Conservation (phyloP, 2,888 invertebrate genomes). For the Empis stercorea region DNA sequence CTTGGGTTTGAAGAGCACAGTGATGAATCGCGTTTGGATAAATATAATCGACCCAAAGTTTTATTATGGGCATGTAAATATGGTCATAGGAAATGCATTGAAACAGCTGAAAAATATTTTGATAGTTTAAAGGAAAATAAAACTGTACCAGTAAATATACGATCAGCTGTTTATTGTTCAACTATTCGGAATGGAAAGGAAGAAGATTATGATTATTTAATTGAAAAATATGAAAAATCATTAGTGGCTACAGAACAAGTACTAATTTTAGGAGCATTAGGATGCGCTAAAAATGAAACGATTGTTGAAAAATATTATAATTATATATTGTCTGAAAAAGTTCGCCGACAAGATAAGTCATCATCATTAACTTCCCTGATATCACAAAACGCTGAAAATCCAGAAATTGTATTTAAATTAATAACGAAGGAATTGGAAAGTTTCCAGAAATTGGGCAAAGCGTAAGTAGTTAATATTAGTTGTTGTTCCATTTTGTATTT, state of each 20-base stretch:
- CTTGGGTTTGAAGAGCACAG: conserved; percentile 38
- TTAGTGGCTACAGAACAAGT: conserved; percentile 55
- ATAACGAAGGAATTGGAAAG: conserved; percentile 31
- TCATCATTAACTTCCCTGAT: conserved; percentile 37
- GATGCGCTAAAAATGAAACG: conserved; percentile 46
- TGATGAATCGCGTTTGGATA: conserved; percentile 41
- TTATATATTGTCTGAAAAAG: conserved; percentile 36
- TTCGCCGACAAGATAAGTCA: conserved; percentile 31
- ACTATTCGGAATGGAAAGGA: conserved; percentile 50
- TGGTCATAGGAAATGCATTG: conserved; percentile 44
- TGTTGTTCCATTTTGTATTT: background rate
- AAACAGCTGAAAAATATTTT: conserved; percentile 36
- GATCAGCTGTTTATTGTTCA: conserved; percentile 61
- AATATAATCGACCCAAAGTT: conserved; percentile 45
- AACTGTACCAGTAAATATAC: conserved; percentile 48
- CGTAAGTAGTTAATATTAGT: conserved; percentile 24
- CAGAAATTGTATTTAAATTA: conserved; percentile 41
- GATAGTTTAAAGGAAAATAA: conserved; percentile 13
- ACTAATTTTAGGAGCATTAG: conserved; percentile 49
- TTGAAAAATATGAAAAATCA: conserved; percentile 41
- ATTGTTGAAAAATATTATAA: conserved; percentile 41
- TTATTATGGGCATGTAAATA: conserved; percentile 52
- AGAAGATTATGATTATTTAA: conserved; percentile 52
- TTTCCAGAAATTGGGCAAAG: conserved; percentile 15
- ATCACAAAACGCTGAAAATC: conserved; percentile 41